Conservation (phyloP, 2,797 vertebrate species). For the Natrix natrix region DNA sequence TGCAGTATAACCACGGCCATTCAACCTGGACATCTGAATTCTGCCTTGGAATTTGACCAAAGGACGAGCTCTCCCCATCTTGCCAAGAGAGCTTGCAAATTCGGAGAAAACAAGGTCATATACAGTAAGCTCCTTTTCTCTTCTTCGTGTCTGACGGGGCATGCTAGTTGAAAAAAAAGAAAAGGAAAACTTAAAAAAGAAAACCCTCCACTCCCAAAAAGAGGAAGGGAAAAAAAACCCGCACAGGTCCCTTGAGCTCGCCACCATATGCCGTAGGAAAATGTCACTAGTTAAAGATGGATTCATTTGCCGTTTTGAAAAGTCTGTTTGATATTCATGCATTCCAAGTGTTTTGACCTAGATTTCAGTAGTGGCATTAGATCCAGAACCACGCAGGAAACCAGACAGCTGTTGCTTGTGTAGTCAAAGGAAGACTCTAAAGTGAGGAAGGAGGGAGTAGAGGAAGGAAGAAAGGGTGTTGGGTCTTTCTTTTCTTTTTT, state of each 20-base stretch:
- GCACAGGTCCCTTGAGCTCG: constrained; percentile 88
- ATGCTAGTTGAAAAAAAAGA: constrained; percentile 91
- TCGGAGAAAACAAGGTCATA: constrained; percentile 90
- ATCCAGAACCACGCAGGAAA: constrained; percentile 80
- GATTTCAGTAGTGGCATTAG: constrained; percentile 81
- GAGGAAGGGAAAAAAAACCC: constrained; percentile 18
- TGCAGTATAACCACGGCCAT: background rate
- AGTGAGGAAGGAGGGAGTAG: constrained; percentile 70
- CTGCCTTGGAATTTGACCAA: background rate
- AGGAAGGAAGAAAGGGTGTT: constrained; percentile 48
- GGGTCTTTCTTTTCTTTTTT: constrained; percentile 3
- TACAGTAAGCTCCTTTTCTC: constrained; percentile 78
- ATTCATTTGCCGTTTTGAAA: constrained; percentile 94
- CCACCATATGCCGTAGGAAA: constrained; percentile 93
- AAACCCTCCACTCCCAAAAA: background rate
- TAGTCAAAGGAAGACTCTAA: constrained; percentile 81
- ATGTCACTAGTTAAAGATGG: constrained; percentile 98
- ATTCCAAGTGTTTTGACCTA: constrained; percentile 87
- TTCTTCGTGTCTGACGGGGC: constrained; percentile 88
- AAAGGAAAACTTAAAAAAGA: constrained; percentile 58
- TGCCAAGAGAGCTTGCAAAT: constrained; percentile 81
- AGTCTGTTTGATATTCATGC: constrained; percentile 91
- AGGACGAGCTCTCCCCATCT: background rate
- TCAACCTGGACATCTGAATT: background rate
- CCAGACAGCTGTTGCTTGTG: constrained; percentile 83